Evolutionary conservation across 2,113 vertebrate genomes (phyloP).

Genomic region (Pica pica): DNA sequence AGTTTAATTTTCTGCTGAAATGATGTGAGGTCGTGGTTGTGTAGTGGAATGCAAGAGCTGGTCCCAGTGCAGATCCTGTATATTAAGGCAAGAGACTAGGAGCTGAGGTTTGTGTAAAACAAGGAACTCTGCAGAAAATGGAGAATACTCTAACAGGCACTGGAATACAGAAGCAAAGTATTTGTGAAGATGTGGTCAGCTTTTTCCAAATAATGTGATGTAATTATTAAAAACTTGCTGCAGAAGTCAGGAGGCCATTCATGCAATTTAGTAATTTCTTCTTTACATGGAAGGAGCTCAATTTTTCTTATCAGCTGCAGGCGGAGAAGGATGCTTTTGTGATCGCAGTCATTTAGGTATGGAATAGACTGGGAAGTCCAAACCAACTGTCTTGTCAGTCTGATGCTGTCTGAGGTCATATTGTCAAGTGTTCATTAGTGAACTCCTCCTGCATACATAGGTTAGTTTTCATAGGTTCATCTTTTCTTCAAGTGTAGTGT

Average conservation of each 20-base stretch:
- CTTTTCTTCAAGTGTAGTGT: neutral
- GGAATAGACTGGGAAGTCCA: neutral
- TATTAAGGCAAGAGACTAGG: neutral
- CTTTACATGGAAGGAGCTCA: neutral
- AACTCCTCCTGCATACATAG: neutral
- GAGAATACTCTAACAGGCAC: neutral
- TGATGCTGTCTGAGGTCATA: neutral
- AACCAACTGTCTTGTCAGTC: neutral
- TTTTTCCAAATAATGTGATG: neutral
- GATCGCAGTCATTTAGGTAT: neutral
- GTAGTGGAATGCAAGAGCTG: neutral
- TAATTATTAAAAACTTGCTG: neutral
- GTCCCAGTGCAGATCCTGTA: neutral
- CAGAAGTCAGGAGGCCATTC: neutral
- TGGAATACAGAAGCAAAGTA: neutral
- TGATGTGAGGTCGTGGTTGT: accelerated
- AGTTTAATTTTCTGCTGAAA: neutral
- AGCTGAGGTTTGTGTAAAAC: neutral
- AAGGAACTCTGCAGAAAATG: neutral
- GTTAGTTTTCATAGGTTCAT: neutral
- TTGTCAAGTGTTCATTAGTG: neutral
- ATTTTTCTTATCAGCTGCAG: neutral
- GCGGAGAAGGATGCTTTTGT: neutral
- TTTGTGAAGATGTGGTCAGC: neutral
- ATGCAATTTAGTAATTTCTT: neutral